Evolutionary conservation across 2,888 invertebrate species (phyloP).

Genomic region (Plebejus anna): DNA sequence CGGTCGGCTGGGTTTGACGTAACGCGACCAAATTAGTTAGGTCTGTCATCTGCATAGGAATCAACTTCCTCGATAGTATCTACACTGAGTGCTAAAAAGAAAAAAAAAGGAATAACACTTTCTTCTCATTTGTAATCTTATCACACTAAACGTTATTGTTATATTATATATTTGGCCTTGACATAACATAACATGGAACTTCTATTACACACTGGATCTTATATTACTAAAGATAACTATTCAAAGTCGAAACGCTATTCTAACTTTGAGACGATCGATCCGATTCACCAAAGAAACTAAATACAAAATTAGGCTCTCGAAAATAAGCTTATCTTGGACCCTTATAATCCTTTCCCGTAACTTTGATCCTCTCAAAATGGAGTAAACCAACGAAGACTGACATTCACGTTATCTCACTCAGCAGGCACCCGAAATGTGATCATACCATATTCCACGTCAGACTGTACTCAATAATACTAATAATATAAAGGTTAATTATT

Average conservation of each 20-base stretch:
- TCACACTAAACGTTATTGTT: too few relatives aligned
- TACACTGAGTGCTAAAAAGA: too few relatives aligned
- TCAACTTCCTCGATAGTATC: too few relatives aligned
- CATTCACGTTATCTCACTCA: constrained; percentile 70
- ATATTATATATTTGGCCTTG: too few relatives aligned
- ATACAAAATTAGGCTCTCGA: constrained; percentile 69
- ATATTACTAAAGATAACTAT: too few relatives aligned
- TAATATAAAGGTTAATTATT: not conserved
- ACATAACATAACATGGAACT: too few relatives aligned
- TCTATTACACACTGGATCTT: too few relatives aligned
- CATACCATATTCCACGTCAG: constrained; percentile 33
- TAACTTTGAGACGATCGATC: constrained; percentile 26
- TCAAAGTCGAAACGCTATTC: constrained; percentile 4
- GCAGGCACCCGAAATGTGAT: constrained; percentile 57
- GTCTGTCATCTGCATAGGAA: too few relatives aligned
- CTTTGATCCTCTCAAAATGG: constrained; percentile 73
- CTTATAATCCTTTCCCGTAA: constrained; percentile 75
- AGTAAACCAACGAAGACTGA: constrained; percentile 70
- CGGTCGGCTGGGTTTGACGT: too few relatives aligned
- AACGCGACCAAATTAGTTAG: too few relatives aligned
- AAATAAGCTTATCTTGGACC: constrained; percentile 76
- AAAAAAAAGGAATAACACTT: too few relatives aligned
- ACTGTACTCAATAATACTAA: constrained; percentile 15
- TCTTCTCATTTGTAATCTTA: too few relatives aligned
- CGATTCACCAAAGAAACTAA: constrained; percentile 56